These are phyloP conservation scores for Eupristina koningsbergeri DNA, from an alignment of 1,140 invertebrate species.

Conservation along the genomic window DNA sequence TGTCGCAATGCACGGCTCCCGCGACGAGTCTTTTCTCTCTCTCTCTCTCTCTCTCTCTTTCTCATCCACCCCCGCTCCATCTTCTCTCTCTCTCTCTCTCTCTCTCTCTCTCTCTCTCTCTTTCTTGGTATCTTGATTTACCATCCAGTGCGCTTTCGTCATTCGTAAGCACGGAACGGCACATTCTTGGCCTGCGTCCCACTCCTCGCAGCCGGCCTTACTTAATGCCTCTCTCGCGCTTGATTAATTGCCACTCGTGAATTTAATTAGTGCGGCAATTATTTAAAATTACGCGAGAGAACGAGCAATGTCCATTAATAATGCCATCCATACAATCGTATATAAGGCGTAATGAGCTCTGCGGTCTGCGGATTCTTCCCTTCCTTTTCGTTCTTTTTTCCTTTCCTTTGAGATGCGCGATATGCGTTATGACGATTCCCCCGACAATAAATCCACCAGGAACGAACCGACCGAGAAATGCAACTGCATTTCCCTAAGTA, in stretches of 20 bases:
- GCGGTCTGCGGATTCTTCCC: neutral
- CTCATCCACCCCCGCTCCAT: slow-evolving; percentile 49
- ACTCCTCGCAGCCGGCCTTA: neutral
- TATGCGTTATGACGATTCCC: slow-evolving; percentile 13
- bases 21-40: slow-evolving; percentile 7
- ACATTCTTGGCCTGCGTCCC: slow-evolving; percentile 39
- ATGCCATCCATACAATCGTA: slow-evolving; percentile 29
- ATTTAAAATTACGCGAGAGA: slow-evolving; percentile 50
- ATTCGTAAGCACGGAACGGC: slow-evolving; percentile 33
- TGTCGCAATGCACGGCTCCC: slow-evolving; percentile 65
- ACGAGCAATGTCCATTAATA: slow-evolving; percentile 45
- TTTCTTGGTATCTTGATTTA: slow-evolving; percentile 68
- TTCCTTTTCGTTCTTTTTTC: neutral
- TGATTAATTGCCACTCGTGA: slow-evolving; percentile 51
- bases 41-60: slow-evolving; percentile 55
- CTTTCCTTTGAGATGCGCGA: neutral
- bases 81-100: slow-evolving; percentile 52
- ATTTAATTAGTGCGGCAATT: slow-evolving; percentile 53
- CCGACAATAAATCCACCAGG: slow-evolving; percentile 31
- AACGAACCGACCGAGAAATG: neutral
- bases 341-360: slow-evolving; percentile 35
- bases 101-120: slow-evolving; percentile 52
- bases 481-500: slow-evolving; percentile 13
- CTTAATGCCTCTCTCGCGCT: slow-evolving; percentile 29
- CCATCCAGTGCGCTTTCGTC: slow-evolving; percentile 58